phyloP scores from a whole-genome alignment of 2,888 invertebrate species.

The Watsonalla binaria region DNA sequence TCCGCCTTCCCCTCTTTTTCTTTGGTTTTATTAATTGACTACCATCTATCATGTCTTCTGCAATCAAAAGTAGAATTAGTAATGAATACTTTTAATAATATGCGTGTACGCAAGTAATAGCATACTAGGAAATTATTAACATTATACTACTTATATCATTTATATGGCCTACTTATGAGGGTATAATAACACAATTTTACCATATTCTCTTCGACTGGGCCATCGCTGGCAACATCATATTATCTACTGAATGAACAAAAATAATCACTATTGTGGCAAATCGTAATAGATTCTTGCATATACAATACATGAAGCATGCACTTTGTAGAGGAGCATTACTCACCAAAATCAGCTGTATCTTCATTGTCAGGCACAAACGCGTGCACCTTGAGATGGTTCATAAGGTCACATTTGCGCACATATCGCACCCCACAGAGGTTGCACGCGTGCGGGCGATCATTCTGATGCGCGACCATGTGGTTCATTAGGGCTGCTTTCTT shows the following conservation, averaged over 20 bases:
- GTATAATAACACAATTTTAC: too few species aligned
- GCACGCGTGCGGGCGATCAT: slow-evolving; percentile 89
- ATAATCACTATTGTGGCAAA: too few species aligned
- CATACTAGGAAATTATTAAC: too few species aligned
- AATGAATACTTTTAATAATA: too few species aligned
- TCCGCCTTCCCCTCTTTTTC: slow-evolving; percentile 69
- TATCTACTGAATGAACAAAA: too few species aligned
- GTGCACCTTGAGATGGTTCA: slow-evolving; percentile 90
- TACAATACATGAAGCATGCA: background rate
- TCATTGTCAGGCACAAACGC: slow-evolving; percentile 85
- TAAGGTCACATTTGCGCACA: slow-evolving; percentile 87
- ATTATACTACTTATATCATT: too few species aligned
- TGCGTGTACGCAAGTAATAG: too few species aligned
- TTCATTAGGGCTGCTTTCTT: slow-evolving; percentile 91
- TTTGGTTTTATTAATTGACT: slow-evolving; percentile 61
- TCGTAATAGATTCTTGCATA: too few species aligned
- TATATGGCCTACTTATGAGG: too few species aligned
- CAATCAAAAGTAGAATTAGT: slow-evolving; percentile 20
- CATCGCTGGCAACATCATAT: too few species aligned
- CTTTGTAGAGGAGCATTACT: slow-evolving; percentile 14
- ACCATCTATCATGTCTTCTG: slow-evolving; percentile 58
- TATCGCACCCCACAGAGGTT: slow-evolving; percentile 90
- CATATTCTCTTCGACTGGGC: too few species aligned
- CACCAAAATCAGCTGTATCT: slow-evolving; percentile 77
- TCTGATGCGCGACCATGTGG: slow-evolving; percentile 93